phyloP scores from a whole-genome alignment of 2,113 vertebrate genomes.

The Megaceryle maxima region DNA sequence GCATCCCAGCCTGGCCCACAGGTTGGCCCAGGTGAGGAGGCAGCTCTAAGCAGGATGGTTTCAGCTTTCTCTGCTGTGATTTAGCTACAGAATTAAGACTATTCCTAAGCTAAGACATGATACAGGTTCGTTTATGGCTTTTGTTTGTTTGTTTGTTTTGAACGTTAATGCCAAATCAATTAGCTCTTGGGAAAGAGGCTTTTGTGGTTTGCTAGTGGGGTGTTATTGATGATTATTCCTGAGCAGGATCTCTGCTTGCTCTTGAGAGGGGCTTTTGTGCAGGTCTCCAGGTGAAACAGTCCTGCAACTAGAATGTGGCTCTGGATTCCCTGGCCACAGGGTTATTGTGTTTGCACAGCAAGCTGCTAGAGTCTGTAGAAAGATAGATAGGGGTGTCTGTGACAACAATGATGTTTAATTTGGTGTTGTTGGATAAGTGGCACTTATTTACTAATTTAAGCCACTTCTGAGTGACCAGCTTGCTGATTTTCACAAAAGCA shows the following conservation, averaged over 20 bases:
- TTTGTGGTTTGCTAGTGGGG: slow-evolving; percentile 8
- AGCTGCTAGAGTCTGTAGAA: background rate
- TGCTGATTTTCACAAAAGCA: background rate
- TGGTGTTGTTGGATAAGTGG: background rate
- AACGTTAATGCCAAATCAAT: slow-evolving; percentile 15
- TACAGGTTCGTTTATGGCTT: background rate
- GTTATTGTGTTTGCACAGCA: background rate
- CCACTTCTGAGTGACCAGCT: background rate
- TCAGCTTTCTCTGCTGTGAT: background rate
- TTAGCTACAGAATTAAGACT: background rate
- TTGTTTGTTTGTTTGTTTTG: background rate
- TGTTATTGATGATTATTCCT: background rate
- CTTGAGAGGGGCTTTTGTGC: background rate
- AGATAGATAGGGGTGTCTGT: background rate
- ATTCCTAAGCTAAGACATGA: background rate
- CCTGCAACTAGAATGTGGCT: background rate
- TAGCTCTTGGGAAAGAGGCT: slow-evolving; percentile 18
- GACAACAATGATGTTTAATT: rapidly evolving
- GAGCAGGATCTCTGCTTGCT: background rate
- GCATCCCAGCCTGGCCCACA: rapidly evolving
- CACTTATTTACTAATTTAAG: background rate
- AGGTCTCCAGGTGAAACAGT: background rate
- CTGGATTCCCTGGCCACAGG: background rate
- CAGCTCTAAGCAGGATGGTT: background rate
- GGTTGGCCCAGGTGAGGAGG: background rate